Evolutionary conservation across 2,888 invertebrate species (phyloP).

Genomic region (Hypolimnas misippus): DNA sequence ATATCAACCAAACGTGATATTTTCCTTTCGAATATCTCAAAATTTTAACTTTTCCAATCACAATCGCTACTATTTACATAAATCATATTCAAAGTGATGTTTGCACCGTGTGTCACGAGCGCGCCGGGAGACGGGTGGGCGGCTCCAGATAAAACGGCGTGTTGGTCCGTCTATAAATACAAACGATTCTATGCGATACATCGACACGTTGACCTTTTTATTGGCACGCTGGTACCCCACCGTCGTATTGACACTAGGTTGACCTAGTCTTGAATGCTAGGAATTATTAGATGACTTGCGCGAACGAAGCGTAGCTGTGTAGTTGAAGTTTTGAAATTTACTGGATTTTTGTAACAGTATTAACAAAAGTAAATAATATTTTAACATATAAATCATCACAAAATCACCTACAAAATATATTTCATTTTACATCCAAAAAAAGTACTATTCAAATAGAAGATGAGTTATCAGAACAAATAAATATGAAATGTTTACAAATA

Average conservation of each 20-base stretch:
- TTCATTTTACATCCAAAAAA: no score
- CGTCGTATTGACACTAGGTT: conserved; percentile 21
- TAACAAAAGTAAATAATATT: no score
- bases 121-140: conserved; percentile 51
- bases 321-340: background rate
- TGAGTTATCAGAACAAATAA: no score
- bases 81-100: conserved; percentile 29
- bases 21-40: no score
- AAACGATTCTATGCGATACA: conserved; percentile 59
- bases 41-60: background rate
- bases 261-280: conserved; percentile 27
- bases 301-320: background rate
- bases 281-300: conserved; percentile 3
- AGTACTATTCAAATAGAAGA: no score
- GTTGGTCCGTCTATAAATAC: conserved; percentile 76
- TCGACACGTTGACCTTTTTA: conserved; percentile 67
- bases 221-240: conserved; percentile 45
- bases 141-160: conserved; percentile 66
- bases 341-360: no score
- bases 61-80: conserved; percentile 19
- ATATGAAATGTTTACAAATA: no score
- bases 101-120: conserved; percentile 28
- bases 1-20: no score
- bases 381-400: no score
- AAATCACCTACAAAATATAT: no score